Evolutionary conservation across 2,888 invertebrate species (phyloP), one percentile per base, ranked within the genome.

Genomic region (Palloptera scutellata): DNA sequence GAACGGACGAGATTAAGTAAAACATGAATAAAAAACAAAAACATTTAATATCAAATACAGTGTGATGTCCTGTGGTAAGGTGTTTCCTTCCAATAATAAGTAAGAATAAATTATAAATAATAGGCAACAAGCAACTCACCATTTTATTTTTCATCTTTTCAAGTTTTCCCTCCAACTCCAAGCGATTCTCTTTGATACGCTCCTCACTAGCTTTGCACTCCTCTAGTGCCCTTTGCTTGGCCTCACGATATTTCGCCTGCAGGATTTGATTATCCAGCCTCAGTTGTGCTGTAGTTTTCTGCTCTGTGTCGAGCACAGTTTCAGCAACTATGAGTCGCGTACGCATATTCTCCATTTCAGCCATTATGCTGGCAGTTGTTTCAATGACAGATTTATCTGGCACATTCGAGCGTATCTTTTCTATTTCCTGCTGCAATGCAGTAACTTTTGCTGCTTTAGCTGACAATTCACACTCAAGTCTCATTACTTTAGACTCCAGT

Each of bases 61-160:
- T 72, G 72, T 72, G 72, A 74, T 74, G 74, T 41, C 71, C 70
- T 60, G 55, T 30, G 19, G 20, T 48, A 48, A 48, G 48, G 48
- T 48, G 48, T 48, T 30, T 48, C 48, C 15, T 48, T 11, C 48
- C 43, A 57, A 53, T 48, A 57, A 13, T 17, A 57, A 40, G 58
- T 4, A 63, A 42, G 41, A 42, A 12, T 48, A 61, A 15, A 54
- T 63, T 66, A 64, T 45, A 52, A n/a, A n/a, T n/a, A n/a, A n/a
- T n/a, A n/a, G n/a, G n/a, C n/a, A n/a, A n/a, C n/a, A n/a, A 6
- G 30, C 2, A 11, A 88, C 89, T 89, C 87, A 93, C 92, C 92
- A 93, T 92, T 88, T 91, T 91, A 61, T 89, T 87, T 82, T 93
- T 94, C 89, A 93, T 91, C 83, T 91, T 88, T 78, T 91, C 91